Evolutionary conservation across 2,888 invertebrate genomes (phyloP), one percentile per base, ranked within the genome.

Genomic region (Luffia ferchaultella): DNA sequence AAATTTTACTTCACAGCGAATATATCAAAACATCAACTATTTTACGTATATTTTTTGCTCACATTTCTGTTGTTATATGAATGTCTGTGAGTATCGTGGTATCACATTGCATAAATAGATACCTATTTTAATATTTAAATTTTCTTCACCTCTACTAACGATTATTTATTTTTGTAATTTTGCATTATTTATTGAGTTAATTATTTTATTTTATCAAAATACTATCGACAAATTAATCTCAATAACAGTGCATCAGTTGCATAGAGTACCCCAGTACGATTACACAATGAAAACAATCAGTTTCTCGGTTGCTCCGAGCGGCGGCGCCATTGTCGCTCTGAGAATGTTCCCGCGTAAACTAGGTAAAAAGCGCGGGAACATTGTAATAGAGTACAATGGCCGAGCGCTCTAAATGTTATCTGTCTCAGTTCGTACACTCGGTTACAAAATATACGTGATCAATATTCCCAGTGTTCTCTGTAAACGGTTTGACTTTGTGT

Each of bases 341-440:
- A 70, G 84, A 84, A 82, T 69, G 68, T 84, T 84, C 83, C 80
- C 84, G 82, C 82, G 80, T 69, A 70, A 70, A 64, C 63, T 54
- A 58, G 62, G 67, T 75, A 82, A 84, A 84, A 83, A 80, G 73
- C 83, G 82, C 82, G 83, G 80, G 84, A 84, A 55, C 79, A 74
- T 61, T 55, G 63, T 58, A 64, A 64, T 57, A 65, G 70, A 75
- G 75, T 78, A 82, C 77, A 73, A 79, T 74, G 72, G 73, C 74
- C 76, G 73, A 77, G 77, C 74, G 72, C 73, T 72, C 71, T 74
- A 63, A 76, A 80, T 78, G 74, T 75, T 80, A 80, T 80, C 77
- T 78, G 62, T 65, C 61, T 60, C 59, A 58, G 59, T 51, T 59
- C 57, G 55, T 51, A 30, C 5, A 30, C 30, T 30, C 30, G 62